Conservation (phyloP, 2,797 vertebrate species). For the Microctenopoma lineatum region DNA sequence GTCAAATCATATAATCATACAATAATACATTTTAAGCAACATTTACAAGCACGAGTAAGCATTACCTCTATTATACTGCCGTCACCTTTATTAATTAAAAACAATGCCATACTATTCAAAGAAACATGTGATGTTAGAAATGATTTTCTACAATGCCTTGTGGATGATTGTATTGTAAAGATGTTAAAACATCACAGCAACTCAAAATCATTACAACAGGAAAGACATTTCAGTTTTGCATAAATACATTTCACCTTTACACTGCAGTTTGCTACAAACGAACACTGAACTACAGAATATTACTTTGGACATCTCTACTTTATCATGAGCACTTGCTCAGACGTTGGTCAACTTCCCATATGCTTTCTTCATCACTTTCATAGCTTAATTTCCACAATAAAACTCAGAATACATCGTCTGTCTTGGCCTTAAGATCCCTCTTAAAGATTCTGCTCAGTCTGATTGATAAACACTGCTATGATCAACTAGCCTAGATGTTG, state of each 20-base stretch:
- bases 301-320: conserved; percentile 62
- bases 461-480: conserved; percentile 57
- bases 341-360: conserved; percentile 73
- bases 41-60: conserved; percentile 54
- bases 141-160: conserved; percentile 29
- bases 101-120: conserved; percentile 37
- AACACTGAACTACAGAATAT: conserved; percentile 41
- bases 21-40: conserved; percentile 39
- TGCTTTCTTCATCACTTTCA: conserved; percentile 77
- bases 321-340: conserved; percentile 72
- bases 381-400: conserved; percentile 40
- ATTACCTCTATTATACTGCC: conserved; percentile 32
- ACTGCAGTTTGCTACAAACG: conserved; percentile 22
- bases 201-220: conserved; percentile 29
- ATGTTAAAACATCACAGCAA: conserved; percentile 47
- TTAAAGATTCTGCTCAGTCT: conserved; percentile 65
- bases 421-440: conserved; percentile 61
- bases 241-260: conserved; percentile 29
- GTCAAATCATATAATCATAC: conserved; percentile 45
- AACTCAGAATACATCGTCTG: conserved; percentile 27
- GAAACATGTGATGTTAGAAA: conserved; percentile 47
- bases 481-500: conserved; percentile 45
- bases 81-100: conserved; percentile 44
- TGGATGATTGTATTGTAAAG: conserved; percentile 34
- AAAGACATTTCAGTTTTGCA: conserved; percentile 39